Conservation (phyloP, 1,140 invertebrate genomes). For the Drosophila tsacasi region DNA sequence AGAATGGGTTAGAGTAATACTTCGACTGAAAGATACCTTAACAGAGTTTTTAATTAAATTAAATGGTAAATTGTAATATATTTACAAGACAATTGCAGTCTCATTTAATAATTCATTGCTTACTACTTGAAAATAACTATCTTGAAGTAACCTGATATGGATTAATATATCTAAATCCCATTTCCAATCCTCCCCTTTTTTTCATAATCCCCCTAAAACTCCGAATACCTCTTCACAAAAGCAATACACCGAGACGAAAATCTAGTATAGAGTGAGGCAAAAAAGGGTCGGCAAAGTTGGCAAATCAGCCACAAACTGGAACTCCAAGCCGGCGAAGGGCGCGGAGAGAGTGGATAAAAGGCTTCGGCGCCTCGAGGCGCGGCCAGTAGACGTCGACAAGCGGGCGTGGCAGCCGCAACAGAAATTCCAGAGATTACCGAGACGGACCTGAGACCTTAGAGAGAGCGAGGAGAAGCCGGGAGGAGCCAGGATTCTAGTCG, state of each 20-base stretch:
- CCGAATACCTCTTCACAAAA: slow-evolving; percentile 6
- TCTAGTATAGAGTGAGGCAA: slow-evolving; percentile 14
- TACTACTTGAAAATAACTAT: background rate
- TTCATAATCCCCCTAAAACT: background rate
- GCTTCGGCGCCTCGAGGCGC: slow-evolving; percentile 33
- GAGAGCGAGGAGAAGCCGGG: background rate
- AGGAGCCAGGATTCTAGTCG: slow-evolving; percentile 21
- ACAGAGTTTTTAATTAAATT: no score
- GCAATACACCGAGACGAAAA: slow-evolving; percentile 39
- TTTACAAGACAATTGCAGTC: background rate
- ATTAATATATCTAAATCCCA: no score
- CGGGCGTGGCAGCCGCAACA: slow-evolving; percentile 58
- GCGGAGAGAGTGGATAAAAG: slow-evolving; percentile 58
- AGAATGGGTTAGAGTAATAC: fast-evolving
- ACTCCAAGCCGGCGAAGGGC: slow-evolving; percentile 9
- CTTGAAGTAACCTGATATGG: no score
- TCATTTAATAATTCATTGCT: background rate
- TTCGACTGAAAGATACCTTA: background rate
- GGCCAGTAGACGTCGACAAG: slow-evolving; percentile 60
- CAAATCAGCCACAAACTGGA: slow-evolving; percentile 72
- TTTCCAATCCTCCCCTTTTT: no score
- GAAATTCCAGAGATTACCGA: slow-evolving; percentile 14
- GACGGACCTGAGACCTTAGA: background rate
- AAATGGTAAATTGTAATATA: background rate
- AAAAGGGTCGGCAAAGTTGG: slow-evolving; percentile 58